Evolutionary conservation across 2,797 vertebrate genomes (phyloP), one percentile per base, ranked within the genome.

Genomic region (Craterocephalus amniculus): DNA sequence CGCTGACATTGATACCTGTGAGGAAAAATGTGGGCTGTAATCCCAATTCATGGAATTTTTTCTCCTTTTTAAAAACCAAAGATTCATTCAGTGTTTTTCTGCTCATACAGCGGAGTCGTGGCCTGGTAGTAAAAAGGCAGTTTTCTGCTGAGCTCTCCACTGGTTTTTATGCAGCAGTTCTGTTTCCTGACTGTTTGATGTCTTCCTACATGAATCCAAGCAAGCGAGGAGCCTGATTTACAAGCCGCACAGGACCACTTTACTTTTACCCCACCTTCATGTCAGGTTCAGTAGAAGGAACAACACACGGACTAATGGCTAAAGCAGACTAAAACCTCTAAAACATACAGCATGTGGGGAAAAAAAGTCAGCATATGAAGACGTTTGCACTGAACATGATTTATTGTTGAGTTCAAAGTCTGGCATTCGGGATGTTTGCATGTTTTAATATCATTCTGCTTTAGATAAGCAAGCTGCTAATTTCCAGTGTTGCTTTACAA

Each of bases 171-270:
- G 61, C 64, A 77, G 34, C 35, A 2, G 66, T 32, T 81, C 63
- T 74, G 78, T 65, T 83, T 83, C 83, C 78, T 74, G 74, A 36
- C 48, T 6, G 64, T 76, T 82, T 83, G 78, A 87, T 79, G 75
- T 87, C 76, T 80, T 72, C 76, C 83, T 80, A 77, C 74, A 70
- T 85, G 85, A 82, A 84, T 86, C 61, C 1, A 43, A 67, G 60
- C 52, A n/a, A 58, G 64, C 38, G 26, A 81, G 48, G 40, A 62
- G 38, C 20, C 62, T 86, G 89, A 86, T 91, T 92, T 92, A 93
- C 58, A 58, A 63, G 82, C 77, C 63, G 63, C 78, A 1, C 67
- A 74, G 79, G 88, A 85, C 67, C 74, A 70, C 79, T 90, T 81
- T 1, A 9, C 72, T 79, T 76, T 81, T 38, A 69, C 67, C 58